Evolutionary conservation across 2,888 invertebrate genomes (phyloP), one percentile per base, ranked within the genome.

Genomic region (Tuberolachnus salignus): DNA sequence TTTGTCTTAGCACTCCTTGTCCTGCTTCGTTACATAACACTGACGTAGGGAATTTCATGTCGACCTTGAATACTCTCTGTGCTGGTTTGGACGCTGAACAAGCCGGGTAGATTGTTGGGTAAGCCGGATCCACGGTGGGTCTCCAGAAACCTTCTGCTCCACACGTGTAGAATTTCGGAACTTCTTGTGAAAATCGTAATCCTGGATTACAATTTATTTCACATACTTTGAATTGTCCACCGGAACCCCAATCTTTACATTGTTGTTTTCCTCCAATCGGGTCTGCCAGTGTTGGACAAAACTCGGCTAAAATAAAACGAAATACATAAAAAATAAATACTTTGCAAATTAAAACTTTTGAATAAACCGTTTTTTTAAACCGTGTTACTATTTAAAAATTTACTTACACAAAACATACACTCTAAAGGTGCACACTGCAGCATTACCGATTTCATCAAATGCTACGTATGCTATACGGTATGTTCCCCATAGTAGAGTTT

Each of bases 131-230:
- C 53, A 87, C 88, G 0, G 94, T 94, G 71, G 97, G 97, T 83
- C 96, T 89, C 98, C 98, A 98, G 86, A 95, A 94, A 57, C 98
- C 98, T 90, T 98, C 97, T 74, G 94, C 94, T n/a, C 97, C 97
- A 85, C 98, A 98, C 1, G 95, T 95, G 86, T 97, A 98, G 88
- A 98, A 98, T 83, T 94, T 93, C 1, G 98, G 97, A n/a, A 97
- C 94, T 80, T 91, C 90, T 84, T 95, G 93, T 0, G 97, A 95
- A 88, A 98, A 98, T 82, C 93, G 88, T 9, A 95, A 87, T n/a
- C 94, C 94, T 80, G 90, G 86, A 83, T 94, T 93, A 84, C 96
- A 96, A 67, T 91, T 89, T 81, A 96, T 95, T 86, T 95, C 95
- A 85, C 97, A 98, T 1, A 97, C 94, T 87, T 96, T 96, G 86